Evolutionary conservation across 2,888 invertebrate genomes (phyloP).

Genomic region (Mimas tiliae): DNA sequence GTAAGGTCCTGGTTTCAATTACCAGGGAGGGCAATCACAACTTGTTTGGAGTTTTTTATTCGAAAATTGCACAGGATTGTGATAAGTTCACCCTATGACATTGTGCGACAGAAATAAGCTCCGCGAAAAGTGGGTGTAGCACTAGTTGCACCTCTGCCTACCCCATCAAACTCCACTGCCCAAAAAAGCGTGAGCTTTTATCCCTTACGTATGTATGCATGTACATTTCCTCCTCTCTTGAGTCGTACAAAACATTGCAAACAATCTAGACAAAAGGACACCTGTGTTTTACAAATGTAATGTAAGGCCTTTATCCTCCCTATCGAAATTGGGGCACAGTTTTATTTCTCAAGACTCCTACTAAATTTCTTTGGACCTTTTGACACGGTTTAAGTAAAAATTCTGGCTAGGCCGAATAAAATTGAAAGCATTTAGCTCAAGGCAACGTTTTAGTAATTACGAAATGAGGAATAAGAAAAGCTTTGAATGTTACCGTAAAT

Average conservation of each 20-base stretch:
- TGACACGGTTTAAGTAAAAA: not conserved
- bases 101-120: too few species aligned
- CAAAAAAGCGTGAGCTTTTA: too few species aligned
- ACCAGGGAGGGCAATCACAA: too few species aligned
- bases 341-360: not conserved
- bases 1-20: too few species aligned
- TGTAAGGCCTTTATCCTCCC: not conserved
- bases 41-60: too few species aligned
- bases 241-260: not conserved
- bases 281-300: not conserved
- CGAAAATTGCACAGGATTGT: too few species aligned
- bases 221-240: not conserved
- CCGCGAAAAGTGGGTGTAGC: too few species aligned
- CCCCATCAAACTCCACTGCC: too few species aligned
- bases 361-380: not conserved
- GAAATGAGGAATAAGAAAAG: not conserved
- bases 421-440: conserved; percentile 16
- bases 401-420: conserved; percentile 6
- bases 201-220: too few species aligned
- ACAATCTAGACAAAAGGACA: not conserved
- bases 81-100: too few species aligned
- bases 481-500: not conserved
- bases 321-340: not conserved
- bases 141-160: too few species aligned
- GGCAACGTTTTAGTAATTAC: not conserved